Evolutionary conservation across 2,888 invertebrate genomes (phyloP), one percentile per base, ranked within the genome.

Genomic region (Drosophila paucipuncta): DNA sequence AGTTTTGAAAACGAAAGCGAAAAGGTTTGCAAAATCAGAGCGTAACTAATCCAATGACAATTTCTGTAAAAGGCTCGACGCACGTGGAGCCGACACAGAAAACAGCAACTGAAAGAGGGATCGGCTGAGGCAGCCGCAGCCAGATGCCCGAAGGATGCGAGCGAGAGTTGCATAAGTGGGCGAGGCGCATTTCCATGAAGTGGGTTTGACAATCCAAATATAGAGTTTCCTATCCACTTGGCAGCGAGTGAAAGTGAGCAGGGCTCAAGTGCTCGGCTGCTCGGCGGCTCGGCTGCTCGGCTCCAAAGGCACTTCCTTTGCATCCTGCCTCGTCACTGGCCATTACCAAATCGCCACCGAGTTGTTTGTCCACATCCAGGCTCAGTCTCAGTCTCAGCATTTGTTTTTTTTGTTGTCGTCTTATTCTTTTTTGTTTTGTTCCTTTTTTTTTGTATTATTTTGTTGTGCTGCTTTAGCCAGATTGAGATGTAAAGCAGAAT

Each of bases 401-500:
- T 54, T n/a, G n/a, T n/a, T 55, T 60, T 49, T 58, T 43, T 39
- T 57, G 22, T n/a, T 31, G 58, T 58, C 58, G 31, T 58, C 31
- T 16, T 47, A 28, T n/a, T 41, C n/a, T 49, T 58, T 49, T 54
- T 52, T 41, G 54, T 60, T 52, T 31, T 43, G 43, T 52, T 59
- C 50, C 66, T 57, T 28, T 35, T 63, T 61, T 52, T 57, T 54
- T 59, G 25, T 25, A 25, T 47, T 61, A 55, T 78, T 66, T 58
- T 57, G 33, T 66, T 69, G 74, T 80, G 79, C 81, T 73, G 77
- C 91, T 81, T 89, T 91, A 92, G 92, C 92, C 93, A 94, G 94
- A 94, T 94, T 94, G 94, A 94, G 94, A 93, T 94, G 94, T 94
- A 94, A 94, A 94, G 93, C 92, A 93, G 93, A 94, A 94, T 94